Percentiles rank a stretch among this genome's conserved stretches.
phyloP scores from a whole-genome alignment of 2,888 invertebrate species.

The Dynastes maya region DNA sequence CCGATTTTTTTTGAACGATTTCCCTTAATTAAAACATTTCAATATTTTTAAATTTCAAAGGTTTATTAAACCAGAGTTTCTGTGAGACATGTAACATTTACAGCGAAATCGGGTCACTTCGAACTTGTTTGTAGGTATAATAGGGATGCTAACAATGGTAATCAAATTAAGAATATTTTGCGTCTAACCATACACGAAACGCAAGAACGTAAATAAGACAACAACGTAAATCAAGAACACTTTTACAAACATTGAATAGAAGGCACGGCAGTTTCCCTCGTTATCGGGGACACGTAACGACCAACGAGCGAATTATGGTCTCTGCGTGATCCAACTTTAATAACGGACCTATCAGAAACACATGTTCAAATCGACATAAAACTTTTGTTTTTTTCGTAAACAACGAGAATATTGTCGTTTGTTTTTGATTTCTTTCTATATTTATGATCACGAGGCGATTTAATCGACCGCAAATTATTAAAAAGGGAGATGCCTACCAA shows the following conservation, averaged over 20 bases:
- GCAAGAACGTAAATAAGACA: conserved; percentile 10
- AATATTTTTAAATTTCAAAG: too few relatives aligned
- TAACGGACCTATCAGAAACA: conserved; percentile 34
- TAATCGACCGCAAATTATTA: not conserved
- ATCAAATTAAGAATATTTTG: too few relatives aligned
- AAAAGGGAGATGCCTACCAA: too few relatives aligned
- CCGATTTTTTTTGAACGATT: too few relatives aligned
- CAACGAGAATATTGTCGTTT: not conserved
- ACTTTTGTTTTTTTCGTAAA: conserved; percentile 3
- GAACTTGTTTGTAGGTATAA: too few relatives aligned
- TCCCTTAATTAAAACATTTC: too few relatives aligned
- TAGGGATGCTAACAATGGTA: too few relatives aligned
- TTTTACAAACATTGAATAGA: conserved; percentile 24
- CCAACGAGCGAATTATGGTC: conserved; percentile 33
- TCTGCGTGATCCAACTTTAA: conserved; percentile 38
- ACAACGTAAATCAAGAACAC: conserved; percentile 24
- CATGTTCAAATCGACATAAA: conserved; percentile 39
- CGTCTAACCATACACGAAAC: not conserved
- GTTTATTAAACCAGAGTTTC: too few relatives aligned
- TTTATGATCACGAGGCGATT: conserved; percentile 10
- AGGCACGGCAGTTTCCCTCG: conserved; percentile 8
- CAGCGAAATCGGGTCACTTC: too few relatives aligned
- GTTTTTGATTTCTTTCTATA: conserved; percentile 17
- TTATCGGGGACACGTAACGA: conserved; percentile 38
- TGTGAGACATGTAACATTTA: not conserved